Evolutionary conservation across 23 tunicate genomes (phyloP), one percentile per base, ranked within the genome.

Genomic region (Halocynthia aurantium): DNA sequence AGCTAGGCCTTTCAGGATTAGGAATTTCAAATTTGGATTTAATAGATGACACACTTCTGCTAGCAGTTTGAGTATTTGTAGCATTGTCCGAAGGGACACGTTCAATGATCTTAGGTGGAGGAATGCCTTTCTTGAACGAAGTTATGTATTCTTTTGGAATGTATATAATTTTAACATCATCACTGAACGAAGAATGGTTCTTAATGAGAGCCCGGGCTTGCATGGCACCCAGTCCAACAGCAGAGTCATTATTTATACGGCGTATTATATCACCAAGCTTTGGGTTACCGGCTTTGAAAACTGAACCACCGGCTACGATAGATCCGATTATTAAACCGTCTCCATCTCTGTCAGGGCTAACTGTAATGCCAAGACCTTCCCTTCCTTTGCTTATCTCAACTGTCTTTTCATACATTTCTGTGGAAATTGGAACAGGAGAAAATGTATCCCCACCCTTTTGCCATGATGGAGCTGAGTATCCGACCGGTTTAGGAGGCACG

Each of bases 401-500:
- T 6, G 80, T 83, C 62, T 84, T 81, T 70, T 91, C 97, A 58
- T 88, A 91, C 9, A 84, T 83, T 51, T 91, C 97, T 10, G 77
- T 65, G 8, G 96, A 87, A 12, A 87, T 80, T 68, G 87, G 87
- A 20, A 87, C 81, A 7, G 58, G 50, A n/a, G 82, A 80, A 15
- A 62, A 67, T 11, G 72, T 67, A 8, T 87, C 89, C 15, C 81
- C 85, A 21, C 85, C 85, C 18, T 52, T 77, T 58, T 91, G 97
- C 97, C 97, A 91, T 8, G 97, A 91, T 50, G 97, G 97, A 22
- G 97, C 97, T 5, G 85, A 54, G 63, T 91, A 91, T 57, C 84
- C 83, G n/a, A 71, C 78, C 8, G 82, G 87, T 72, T 88, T 79
- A 8, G 97, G 97, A 8, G 90, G 88, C 10, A 81, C 84, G 6